These are phyloP conservation scores for Ctenopoma kingsleyae DNA, from an alignment of 2,797 vertebrate species.

Conservation along the genomic window DNA sequence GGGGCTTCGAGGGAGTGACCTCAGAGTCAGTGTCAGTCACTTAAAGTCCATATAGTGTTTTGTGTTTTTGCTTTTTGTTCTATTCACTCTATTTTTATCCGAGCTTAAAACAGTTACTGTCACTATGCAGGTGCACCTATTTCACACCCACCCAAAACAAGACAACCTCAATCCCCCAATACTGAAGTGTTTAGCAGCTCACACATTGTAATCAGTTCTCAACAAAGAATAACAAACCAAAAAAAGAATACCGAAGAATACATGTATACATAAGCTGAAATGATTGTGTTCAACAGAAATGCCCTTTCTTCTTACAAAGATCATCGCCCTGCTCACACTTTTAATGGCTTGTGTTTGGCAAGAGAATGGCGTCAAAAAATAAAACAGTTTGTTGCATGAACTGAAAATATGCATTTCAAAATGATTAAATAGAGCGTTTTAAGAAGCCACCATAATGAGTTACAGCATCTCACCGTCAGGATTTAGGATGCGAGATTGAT, in stretches of 20 bases:
- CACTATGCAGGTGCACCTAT: conserved; percentile 30
- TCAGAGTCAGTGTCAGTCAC: conserved; percentile 30
- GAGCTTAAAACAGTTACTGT: conserved; percentile 27
- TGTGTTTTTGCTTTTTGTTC: not conserved
- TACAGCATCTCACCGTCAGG: conserved; percentile 8
- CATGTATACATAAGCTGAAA: conserved; percentile 47
- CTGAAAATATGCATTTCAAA: conserved; percentile 23
- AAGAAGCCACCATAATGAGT: conserved; percentile 1
- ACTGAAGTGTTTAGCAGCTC: conserved; percentile 85
- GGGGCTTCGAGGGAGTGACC: conserved; percentile 21
- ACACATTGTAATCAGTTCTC: conserved; percentile 68
- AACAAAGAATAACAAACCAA: conserved; percentile 17
- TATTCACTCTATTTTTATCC: conserved; percentile 12
- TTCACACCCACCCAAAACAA: conserved; percentile 41
- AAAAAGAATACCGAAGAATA: conserved; percentile 50
- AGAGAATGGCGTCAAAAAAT: conserved; percentile 37
- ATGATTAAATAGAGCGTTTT: conserved; percentile 14
- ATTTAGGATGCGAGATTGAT: conserved; percentile 17
- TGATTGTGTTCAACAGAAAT: conserved; percentile 59
- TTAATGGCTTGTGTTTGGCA: conserved; percentile 64
- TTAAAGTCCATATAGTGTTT: conserved; percentile 1
- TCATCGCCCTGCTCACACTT: conserved; percentile 48
- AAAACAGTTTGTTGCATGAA: conserved; percentile 19
- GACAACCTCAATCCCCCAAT: conserved; percentile 61
- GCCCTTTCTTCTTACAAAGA: conserved; percentile 53